A percentile compares a stretch with the other conserved stretches of the same genome.
Evolutionary conservation across 2,797 vertebrate species (phyloP).

Genomic region (Sparidentex hasta): DNA sequence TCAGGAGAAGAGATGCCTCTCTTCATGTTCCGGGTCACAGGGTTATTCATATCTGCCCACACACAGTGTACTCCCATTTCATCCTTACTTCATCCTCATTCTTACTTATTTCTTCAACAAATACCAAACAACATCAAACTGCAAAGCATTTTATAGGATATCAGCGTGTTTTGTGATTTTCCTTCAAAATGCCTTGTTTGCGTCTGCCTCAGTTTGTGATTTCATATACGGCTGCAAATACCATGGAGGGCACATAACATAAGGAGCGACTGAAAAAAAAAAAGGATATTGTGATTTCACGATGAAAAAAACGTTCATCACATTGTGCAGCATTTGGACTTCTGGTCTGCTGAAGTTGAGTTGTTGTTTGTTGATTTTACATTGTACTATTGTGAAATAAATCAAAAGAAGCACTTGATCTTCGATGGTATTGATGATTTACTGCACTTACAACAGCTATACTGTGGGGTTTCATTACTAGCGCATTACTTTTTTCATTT

Average conservation of each 20-base stretch:
- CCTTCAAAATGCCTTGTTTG: neutral
- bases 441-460: neutral
- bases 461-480: neutral
- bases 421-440: neutral
- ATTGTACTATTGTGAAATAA: neutral
- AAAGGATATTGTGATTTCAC: neutral
- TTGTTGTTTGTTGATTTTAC: neutral
- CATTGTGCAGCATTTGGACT: neutral
- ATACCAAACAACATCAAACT: neutral
- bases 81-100: too few species aligned
- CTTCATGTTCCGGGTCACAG: slow-evolving; percentile 24
- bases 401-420: neutral
- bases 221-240: neutral
- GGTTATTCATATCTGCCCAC: slow-evolving; percentile 34
- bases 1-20: slow-evolving; percentile 22
- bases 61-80: slow-evolving; percentile 2
- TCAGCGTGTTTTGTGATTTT: neutral
- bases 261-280: neutral
- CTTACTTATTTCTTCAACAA: neutral
- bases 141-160: neutral
- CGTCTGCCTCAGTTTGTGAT: neutral
- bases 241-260: neutral
- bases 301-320: neutral
- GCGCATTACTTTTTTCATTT: neutral
- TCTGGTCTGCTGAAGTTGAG: neutral